Conservation (phyloP, 2,113 vertebrate genomes). For the Dermatemys mawii region DNA sequence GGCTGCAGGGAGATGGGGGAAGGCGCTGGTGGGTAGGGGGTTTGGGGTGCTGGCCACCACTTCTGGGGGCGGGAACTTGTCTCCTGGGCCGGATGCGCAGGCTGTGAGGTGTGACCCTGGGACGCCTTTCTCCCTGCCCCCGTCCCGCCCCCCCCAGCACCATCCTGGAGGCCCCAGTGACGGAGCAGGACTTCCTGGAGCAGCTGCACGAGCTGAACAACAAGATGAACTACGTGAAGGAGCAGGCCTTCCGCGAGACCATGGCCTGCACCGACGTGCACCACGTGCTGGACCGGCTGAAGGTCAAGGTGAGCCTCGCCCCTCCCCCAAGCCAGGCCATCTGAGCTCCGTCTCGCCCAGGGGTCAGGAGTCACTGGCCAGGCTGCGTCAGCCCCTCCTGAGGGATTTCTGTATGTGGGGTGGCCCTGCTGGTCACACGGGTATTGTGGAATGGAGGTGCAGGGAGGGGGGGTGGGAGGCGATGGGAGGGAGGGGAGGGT, state of each 20-base stretch:
- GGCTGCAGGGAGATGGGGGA: neutral
- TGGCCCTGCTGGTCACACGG: too few relatives aligned
- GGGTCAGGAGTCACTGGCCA: too few relatives aligned
- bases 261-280: slow-evolving; percentile 90
- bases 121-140: neutral
- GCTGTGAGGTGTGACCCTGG: neutral
- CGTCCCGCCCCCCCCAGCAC: slow-evolving; percentile 70
- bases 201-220: slow-evolving; percentile 93
- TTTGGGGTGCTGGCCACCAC: neutral
- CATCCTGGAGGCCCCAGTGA: slow-evolving; percentile 89
- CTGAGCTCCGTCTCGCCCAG: too few relatives aligned
- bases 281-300: slow-evolving; percentile 89
- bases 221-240: slow-evolving; percentile 93
- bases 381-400: neutral
- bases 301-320: slow-evolving; percentile 82
- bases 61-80: too few relatives aligned
- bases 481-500: neutral
- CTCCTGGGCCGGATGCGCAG: neutral
- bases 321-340: too few relatives aligned
- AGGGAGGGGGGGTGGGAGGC: too few relatives aligned
- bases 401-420: neutral
- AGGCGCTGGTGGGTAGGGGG: neutral
- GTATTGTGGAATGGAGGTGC: too few relatives aligned
- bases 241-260: slow-evolving; percentile 91
- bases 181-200: slow-evolving; percentile 90